Evolutionary conservation across 2,113 vertebrate genomes (phyloP).

Genomic region (Naja naja): DNA sequence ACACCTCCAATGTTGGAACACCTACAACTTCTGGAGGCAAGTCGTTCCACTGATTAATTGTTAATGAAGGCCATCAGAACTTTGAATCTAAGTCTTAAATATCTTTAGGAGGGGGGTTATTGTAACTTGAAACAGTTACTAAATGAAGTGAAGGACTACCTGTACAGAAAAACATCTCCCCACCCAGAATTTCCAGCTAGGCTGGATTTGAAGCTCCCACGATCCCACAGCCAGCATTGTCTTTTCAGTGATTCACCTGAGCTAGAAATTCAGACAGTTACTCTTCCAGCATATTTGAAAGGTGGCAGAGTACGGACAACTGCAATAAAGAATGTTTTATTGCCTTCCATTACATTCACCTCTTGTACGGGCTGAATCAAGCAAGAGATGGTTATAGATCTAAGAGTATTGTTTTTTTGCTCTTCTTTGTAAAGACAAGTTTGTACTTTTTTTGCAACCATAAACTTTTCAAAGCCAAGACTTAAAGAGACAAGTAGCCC

Average conservation of each 20-base stretch:
- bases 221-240: background rate
- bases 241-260: background rate
- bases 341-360: background rate
- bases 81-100: background rate
- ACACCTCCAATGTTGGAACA: background rate
- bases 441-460: background rate
- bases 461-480: slow-evolving; percentile 28
- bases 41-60: background rate
- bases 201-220: background rate
- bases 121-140: background rate
- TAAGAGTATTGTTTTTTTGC: background rate
- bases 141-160: background rate
- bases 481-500: slow-evolving; percentile 44
- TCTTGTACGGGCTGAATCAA: background rate
- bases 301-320: background rate
- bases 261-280: background rate
- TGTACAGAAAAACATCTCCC: background rate
- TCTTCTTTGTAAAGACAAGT: slow-evolving; percentile 7
- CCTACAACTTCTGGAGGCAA: background rate
- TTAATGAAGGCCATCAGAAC: background rate
- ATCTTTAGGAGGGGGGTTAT: background rate
- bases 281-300: background rate
- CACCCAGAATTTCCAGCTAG: background rate
- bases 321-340: background rate
- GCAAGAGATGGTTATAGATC: background rate